Conservation (phyloP, 30 jellyfish, hydroid and myxozoan genomes). For the Pseudorhiza aurosa region DNA sequence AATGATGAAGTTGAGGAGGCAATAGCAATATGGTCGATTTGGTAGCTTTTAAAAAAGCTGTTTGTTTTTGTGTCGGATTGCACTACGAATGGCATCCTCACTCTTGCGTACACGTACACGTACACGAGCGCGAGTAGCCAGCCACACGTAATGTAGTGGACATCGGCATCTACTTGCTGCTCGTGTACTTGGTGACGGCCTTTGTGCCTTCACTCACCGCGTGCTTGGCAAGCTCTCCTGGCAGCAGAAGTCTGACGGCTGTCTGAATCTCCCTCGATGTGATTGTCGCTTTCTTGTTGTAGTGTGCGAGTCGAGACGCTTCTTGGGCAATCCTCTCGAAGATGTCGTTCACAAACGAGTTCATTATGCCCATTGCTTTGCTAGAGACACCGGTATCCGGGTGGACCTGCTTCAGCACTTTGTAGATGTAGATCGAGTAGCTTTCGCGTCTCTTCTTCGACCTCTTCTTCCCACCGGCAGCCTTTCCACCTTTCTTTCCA, state of each 20-base stretch:
- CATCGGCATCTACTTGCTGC: constrained; percentile 31
- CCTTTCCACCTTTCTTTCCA: constrained; percentile 60
- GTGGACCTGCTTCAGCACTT: constrained; percentile 89
- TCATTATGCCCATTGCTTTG: constrained; percentile 86
- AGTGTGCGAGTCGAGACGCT: constrained; percentile 84
- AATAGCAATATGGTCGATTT: no score
- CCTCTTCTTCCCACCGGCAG: constrained; percentile 29
- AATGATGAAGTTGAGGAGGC: no score
- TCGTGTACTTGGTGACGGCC: constrained; percentile 92
- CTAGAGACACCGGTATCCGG: constrained; percentile 84
- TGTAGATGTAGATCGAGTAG: constrained; percentile 77
- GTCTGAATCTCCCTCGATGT: constrained; percentile 89
- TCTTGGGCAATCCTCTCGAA: constrained; percentile 89
- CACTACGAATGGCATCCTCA: no score
- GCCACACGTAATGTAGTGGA: no score
- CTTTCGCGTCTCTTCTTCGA: constrained; percentile 63
- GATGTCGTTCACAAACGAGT: constrained; percentile 80
- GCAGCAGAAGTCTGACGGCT: constrained; percentile 82
- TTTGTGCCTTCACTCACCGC: constrained; percentile 94
- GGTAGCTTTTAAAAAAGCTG: no score
- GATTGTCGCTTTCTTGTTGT: constrained; percentile 79
- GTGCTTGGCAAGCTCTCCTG: constrained; percentile 95
- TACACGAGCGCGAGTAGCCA: no score
- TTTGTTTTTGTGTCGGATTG: no score
- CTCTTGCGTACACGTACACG: no score